These are phyloP conservation scores for Drosophila kuntzei DNA, from an alignment of 2,888 invertebrate species.

Conservation along the genomic window DNA sequence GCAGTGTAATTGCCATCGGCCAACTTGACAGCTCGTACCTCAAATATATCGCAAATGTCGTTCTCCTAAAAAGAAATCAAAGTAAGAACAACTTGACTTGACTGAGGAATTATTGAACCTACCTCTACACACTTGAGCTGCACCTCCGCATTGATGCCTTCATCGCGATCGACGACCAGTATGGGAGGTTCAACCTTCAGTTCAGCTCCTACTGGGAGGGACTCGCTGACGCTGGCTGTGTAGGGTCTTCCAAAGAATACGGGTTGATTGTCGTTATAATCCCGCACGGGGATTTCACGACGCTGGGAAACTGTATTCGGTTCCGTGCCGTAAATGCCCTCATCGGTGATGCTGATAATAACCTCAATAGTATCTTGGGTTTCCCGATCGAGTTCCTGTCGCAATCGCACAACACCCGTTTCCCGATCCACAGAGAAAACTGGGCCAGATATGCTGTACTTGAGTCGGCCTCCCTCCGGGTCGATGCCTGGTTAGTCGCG, in stretches of 20 bases:
- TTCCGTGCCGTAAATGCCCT: slow-evolving; percentile 89
- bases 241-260: slow-evolving; percentile 91
- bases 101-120: slow-evolving; percentile 74
- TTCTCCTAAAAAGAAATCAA: slow-evolving; percentile 85
- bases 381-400: slow-evolving; percentile 90
- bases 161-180: slow-evolving; percentile 90
- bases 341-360: slow-evolving; percentile 93
- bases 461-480: slow-evolving; percentile 90
- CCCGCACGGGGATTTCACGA: slow-evolving; percentile 91
- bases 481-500: slow-evolving; percentile 87
- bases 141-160: slow-evolving; percentile 90
- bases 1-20: slow-evolving; percentile 90
- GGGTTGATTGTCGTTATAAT: slow-evolving; percentile 93
- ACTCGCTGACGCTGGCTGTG: slow-evolving; percentile 90
- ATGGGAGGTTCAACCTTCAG: slow-evolving; percentile 88
- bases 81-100: neutral
- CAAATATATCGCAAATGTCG: slow-evolving; percentile 90
- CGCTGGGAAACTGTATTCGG: slow-evolving; percentile 92
- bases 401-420: slow-evolving; percentile 91
- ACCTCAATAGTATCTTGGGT: slow-evolving; percentile 90
- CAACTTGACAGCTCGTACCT: slow-evolving; percentile 88
- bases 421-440: slow-evolving; percentile 91
- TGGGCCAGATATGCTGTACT: slow-evolving; percentile 93
- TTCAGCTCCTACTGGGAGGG: slow-evolving; percentile 88
- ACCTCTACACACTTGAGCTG: slow-evolving; percentile 88